Percentiles rank a stretch among this genome's conserved stretches.
Evolutionary conservation across 2,888 invertebrate genomes (phyloP).

Genomic region (Drosophila siamana): DNA sequence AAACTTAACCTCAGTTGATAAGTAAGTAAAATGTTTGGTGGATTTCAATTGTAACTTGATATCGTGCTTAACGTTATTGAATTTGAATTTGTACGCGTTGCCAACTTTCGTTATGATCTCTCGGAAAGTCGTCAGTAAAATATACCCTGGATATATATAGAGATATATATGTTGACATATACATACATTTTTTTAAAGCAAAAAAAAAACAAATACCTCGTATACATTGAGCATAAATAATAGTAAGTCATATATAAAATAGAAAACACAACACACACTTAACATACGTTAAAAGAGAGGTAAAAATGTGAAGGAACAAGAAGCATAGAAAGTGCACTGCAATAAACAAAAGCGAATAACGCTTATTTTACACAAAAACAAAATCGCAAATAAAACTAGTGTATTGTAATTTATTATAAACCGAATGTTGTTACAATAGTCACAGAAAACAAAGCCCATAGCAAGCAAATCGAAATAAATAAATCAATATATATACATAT

Average conservation of each 20-base stretch:
- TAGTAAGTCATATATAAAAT: slow-evolving; percentile 38
- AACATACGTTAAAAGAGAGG: neutral
- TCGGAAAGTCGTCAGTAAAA: slow-evolving; percentile 13
- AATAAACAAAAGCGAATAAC: slow-evolving; percentile 60
- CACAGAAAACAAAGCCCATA: slow-evolving; percentile 33
- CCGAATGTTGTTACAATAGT: slow-evolving; percentile 64
- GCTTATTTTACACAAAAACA: slow-evolving; percentile 61
- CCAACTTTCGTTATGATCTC: slow-evolving; percentile 49
- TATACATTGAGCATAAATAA: slow-evolving; percentile 68
- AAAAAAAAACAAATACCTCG: slow-evolving; percentile 62
- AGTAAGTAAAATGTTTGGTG: slow-evolving; percentile 5
- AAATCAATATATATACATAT: slow-evolving; percentile 22
- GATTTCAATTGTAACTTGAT: neutral
- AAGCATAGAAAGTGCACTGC: slow-evolving; percentile 40
- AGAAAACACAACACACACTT: neutral
- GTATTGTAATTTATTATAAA: slow-evolving; percentile 45
- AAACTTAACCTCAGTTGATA: neutral
- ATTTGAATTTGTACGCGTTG: slow-evolving; percentile 16
- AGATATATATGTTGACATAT: slow-evolving; percentile 2
- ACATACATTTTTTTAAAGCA: slow-evolving; percentile 34
- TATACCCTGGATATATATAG: slow-evolving; percentile 6
- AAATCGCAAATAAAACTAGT: slow-evolving; percentile 11
- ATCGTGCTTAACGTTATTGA: neutral
- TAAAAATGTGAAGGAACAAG: slow-evolving; percentile 2
- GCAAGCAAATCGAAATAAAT: slow-evolving; percentile 37